Base-by-base conservation (phyloP, 2,797 vertebrate genomes). In the Lagocephalus sceleratus region DNA sequence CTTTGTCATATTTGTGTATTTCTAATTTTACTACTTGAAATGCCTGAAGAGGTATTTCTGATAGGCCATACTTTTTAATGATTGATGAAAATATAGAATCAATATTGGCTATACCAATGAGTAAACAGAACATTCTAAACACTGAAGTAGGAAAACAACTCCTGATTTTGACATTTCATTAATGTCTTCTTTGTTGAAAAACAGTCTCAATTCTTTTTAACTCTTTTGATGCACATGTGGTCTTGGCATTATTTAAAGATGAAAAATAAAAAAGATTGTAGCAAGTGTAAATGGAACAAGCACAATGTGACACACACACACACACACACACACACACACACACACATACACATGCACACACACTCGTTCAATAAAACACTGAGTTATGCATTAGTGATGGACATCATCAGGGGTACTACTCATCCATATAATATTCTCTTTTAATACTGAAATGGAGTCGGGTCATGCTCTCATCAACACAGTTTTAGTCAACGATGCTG, bases 381-480 rank as follows among this genome's bases (percentile, higher is more conserved):
- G 67, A 77, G 60, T 85, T 73, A 78, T 82, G 66, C 74, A 81
- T 83, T 75, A 84, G 70, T 79, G 68, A 83, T 69, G 63, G 68
- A 71, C 54, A 76, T 82, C 74, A 82, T 83, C 71, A 69, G 55
- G 71, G 75, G 45, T 77, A 21, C 66, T 73, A 49, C 46, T 68
- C 61, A 71, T 83, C 76, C 66, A 81, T 81, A 76, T 69, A 73
- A 77, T 75, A 84, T 83, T 83, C 69, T 40, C 71, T 74, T 81
- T 81, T 54, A 76, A 54, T 64, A 47, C 60, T 75, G 59, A 79
- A 74, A n/a, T 67, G 55, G 45, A 26, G 51, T 73, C 69, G 49
- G 53, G 64, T 79, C 54, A 60, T 57, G 52, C 66, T 81, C 48
- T 50, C 53, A 55, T 78, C 58, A 76, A 65, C 82, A 61, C 42